Percentiles rank a stretch among this genome's conserved stretches.
These are phyloP conservation scores for Ctenochaetus hawaiiensis DNA, from an alignment of 2,797 vertebrate genomes.

Conservation along the genomic window DNA sequence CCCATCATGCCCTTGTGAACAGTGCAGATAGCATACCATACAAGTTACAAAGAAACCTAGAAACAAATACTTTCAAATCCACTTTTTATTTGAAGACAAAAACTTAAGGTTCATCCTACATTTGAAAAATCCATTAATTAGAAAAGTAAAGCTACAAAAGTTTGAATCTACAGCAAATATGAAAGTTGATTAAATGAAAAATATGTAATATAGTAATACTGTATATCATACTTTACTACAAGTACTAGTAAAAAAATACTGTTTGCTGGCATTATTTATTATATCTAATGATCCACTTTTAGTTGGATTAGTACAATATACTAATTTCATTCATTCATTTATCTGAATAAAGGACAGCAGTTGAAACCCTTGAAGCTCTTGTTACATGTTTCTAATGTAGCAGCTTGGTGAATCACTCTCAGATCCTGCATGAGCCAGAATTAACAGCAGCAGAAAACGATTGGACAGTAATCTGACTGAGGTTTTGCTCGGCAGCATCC, in stretches of 20 bases:
- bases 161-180: slow-evolving; percentile 14
- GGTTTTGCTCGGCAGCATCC: slow-evolving; percentile 16
- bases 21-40: too few relatives aligned
- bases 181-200: not conserved
- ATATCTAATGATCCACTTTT: not conserved
- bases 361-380: not conserved
- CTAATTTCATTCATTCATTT: not conserved
- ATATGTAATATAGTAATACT: not conserved
- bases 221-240: not conserved
- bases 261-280: not conserved
- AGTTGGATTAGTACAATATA: not conserved
- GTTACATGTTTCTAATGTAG: not conserved
- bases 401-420: not conserved
- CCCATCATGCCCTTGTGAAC: not conserved
- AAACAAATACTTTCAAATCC: slow-evolving; percentile 1
- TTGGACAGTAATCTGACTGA: slow-evolving; percentile 13
- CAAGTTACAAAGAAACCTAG: not conserved
- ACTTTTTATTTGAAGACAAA: slow-evolving; percentile 9
- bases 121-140: not conserved
- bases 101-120: not conserved
- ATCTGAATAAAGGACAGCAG: not conserved
- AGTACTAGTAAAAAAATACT: not conserved
- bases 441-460: not conserved
- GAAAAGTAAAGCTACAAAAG: not conserved
- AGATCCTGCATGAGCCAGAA: not conserved